A percentile compares a stretch with the other conserved stretches of the same genome.
phyloP scores from a whole-genome alignment of 64 coral and sea anemone species.

The Catalaphyllia jardinei region DNA sequence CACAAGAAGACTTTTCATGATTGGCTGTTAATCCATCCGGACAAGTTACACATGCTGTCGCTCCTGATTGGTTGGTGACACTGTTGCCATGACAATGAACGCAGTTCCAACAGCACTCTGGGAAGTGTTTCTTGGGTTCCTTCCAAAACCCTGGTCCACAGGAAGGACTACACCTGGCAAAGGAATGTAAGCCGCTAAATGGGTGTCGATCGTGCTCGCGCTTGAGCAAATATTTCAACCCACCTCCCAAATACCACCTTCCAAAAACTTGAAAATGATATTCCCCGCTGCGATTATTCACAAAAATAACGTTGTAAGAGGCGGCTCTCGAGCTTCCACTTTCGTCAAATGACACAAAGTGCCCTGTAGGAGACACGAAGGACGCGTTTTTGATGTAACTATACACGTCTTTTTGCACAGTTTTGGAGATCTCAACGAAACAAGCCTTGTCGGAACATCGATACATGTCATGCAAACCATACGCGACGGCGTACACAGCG shows the following conservation, averaged over 20 bases:
- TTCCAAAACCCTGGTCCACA: conserved; percentile 55
- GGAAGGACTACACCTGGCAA: conserved; percentile 40
- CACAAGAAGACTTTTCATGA: conserved; percentile 42
- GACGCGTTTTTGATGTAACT: conserved; percentile 51
- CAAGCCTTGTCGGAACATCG: conserved; percentile 31
- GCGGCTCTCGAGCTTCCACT: conserved; percentile 50
- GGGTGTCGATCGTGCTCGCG: not conserved
- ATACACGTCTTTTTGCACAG: conserved; percentile 40
- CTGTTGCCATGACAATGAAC: conserved; percentile 57
- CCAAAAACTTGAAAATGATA: conserved; percentile 35
- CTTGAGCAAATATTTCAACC: not conserved
- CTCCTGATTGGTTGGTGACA: conserved; percentile 50
- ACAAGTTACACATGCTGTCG: conserved; percentile 40
- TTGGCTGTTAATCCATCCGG: conserved; percentile 60
- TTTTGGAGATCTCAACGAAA: conserved; percentile 8
- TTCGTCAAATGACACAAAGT: conserved; percentile 43
- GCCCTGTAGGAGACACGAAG: conserved; percentile 58
- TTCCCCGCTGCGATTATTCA: not conserved
- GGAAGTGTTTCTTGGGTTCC: conserved; percentile 30
- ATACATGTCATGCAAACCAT: conserved; percentile 45
- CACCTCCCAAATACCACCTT: conserved; percentile 29
- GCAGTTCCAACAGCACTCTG: conserved; percentile 79
- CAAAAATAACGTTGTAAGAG: conserved; percentile 39
- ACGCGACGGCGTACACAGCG: conserved; percentile 57
- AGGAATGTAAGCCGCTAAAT: not conserved